Conservation (phyloP, 2,113 vertebrate species). For the Oryzias celebensis region DNA sequence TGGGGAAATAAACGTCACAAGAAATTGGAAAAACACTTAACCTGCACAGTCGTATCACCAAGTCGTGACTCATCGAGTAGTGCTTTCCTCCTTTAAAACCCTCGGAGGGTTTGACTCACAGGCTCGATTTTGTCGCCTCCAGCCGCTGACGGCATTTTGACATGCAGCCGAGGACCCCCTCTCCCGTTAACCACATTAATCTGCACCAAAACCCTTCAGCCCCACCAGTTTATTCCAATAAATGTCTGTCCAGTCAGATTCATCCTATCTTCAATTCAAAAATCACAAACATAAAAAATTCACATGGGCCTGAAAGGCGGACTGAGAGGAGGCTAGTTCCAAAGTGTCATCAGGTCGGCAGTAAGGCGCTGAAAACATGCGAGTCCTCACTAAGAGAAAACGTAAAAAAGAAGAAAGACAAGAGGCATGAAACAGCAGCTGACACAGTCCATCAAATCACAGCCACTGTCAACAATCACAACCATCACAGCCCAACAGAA, state of each 20-base stretch:
- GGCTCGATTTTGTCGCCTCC: slow-evolving; percentile 25
- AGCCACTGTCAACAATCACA: slow-evolving; percentile 16
- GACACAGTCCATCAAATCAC: slow-evolving; percentile 2
- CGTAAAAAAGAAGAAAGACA: background rate
- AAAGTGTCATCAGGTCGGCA: slow-evolving; percentile 17
- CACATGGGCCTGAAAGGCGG: slow-evolving; percentile 30
- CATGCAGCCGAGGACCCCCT: slow-evolving; percentile 21
- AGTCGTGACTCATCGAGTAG: slow-evolving; percentile 21
- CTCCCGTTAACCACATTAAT: slow-evolving; percentile 23
- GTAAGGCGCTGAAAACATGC: slow-evolving; percentile 14
- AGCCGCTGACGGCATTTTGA: slow-evolving; percentile 20
- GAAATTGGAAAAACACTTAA: slow-evolving; percentile 22
- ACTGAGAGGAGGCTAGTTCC: slow-evolving; percentile 1
- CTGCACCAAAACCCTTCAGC: slow-evolving; percentile 13
- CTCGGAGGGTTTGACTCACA: slow-evolving; percentile 3
- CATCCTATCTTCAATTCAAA: slow-evolving; percentile 70
- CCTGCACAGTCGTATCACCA: slow-evolving; percentile 11
- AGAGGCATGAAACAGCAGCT: slow-evolving; percentile 4
- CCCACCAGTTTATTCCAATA: slow-evolving; percentile 54
- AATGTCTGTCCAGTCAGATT: slow-evolving; percentile 47
- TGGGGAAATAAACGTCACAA: slow-evolving; percentile 14
- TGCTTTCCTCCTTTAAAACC: slow-evolving; percentile 20
- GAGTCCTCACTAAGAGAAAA: background rate
- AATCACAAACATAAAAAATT: slow-evolving; percentile 74
- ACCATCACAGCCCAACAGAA: slow-evolving; percentile 3